Conservation (phyloP, 2,888 invertebrate genomes). For the Synanthedon vespiformis region DNA sequence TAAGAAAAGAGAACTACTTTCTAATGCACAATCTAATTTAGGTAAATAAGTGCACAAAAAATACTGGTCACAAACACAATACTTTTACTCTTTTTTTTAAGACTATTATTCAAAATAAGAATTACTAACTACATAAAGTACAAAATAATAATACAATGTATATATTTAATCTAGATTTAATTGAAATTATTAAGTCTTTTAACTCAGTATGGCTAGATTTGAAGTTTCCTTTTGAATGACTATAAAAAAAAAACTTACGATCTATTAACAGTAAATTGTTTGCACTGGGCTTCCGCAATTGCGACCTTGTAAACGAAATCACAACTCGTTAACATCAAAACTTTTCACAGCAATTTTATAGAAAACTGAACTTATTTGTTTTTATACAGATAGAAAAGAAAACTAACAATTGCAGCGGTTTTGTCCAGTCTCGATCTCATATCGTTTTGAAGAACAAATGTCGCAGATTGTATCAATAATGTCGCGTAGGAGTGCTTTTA, state of each 20-base stretch:
- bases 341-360: constrained; percentile 3
- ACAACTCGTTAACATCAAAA: constrained; percentile 6
- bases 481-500: constrained; percentile 59
- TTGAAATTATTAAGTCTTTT: too few relatives aligned
- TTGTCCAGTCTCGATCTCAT: constrained; percentile 33
- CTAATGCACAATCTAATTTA: neutral
- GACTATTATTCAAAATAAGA: too few relatives aligned
- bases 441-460: constrained; percentile 13
- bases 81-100: too few relatives aligned
- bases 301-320: constrained; percentile 27
- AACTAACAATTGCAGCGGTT: constrained; percentile 10
- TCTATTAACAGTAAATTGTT: neutral
- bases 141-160: too few relatives aligned
- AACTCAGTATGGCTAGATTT: too few relatives aligned
- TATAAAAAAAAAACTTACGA: neutral
- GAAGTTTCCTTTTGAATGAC: too few relatives aligned
- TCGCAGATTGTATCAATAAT: constrained; percentile 24
- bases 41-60: neutral
- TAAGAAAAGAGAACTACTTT: constrained; percentile 2
- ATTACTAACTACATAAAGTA: too few relatives aligned
- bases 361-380: constrained; percentile 13
- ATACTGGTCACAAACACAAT: too few relatives aligned
- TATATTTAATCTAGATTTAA: too few relatives aligned
- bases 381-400: constrained; percentile 13
- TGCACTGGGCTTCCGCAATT: constrained; percentile 10